Base-by-base conservation (phyloP, 2,888 invertebrate genomes). In the Gortyna flavago region DNA sequence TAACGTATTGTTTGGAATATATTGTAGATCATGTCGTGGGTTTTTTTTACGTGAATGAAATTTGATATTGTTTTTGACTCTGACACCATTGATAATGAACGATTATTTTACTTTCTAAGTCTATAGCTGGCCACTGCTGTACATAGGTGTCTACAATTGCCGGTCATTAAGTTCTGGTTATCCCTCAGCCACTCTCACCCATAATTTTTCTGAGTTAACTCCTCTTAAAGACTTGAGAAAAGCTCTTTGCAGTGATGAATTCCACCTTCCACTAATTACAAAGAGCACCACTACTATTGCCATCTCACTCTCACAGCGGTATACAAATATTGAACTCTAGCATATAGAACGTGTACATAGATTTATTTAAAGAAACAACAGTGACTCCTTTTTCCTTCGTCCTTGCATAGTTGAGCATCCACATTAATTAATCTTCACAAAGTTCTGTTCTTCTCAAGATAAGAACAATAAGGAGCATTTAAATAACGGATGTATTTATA, bases 341-440 rank as follows among this genome's bases (percentile, higher is more conserved):
- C 35, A 35, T 44, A 44, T 18, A 79, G 18, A 70, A 69, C 41
- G n/a, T 38, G 32, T 16, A 7, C 64, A 74, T 76, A 71, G 48
- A 65, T 68, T 61, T 74, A 72, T 72, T 61, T 74, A 57, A 71
- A 72, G 74, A 84, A 44, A 75, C 65, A 82, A 72, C 54, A 72
- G 41, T 44, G 65, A 35, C 18, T 72, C 65, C 82, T 83, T 83
- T 82, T 84, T 69, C 54, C 68, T 79, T 82, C 69, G 86, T 75
- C 86, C 83, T 84, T 79, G 86, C 79, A 83, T 79, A 85, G 38
- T 54, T 78, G 21, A 38, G 62, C 62, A 66, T 77, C 68, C 25
- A 44, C 51, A 38, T 32, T n/a, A 59, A 82, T 76, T 69, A 44
- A 85, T 83, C 69, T 70, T 57, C 68, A 61, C 54, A 48, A 66